These are phyloP conservation scores for Drosophila bunnanda DNA, from an alignment of 2,888 invertebrate genomes.

Conservation along the genomic window DNA sequence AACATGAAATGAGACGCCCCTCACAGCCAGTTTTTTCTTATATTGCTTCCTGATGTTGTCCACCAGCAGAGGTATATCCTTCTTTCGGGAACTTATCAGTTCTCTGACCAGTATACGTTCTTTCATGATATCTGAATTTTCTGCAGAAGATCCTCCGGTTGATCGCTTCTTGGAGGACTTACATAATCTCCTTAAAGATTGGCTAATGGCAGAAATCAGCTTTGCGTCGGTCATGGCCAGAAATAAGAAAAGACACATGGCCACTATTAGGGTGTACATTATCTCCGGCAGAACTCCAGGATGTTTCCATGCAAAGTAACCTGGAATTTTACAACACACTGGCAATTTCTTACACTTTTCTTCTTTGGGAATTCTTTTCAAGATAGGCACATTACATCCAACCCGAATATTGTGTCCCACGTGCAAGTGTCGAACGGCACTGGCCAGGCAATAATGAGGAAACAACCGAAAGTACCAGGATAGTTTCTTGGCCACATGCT, in stretches of 20 bases:
- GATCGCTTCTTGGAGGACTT: background rate
- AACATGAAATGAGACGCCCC: constrained; percentile 87
- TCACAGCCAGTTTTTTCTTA: constrained; percentile 89
- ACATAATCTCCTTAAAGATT: background rate
- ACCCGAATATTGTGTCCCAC: constrained; percentile 48
- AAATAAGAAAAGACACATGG: constrained; percentile 86
- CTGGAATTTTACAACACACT: constrained; percentile 60
- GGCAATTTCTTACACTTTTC: constrained; percentile 33
- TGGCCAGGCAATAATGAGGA: constrained; percentile 88
- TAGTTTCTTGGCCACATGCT: constrained; percentile 86
- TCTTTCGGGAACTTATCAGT: constrained; percentile 82
- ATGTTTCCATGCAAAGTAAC: constrained; percentile 88
- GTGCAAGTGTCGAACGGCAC: constrained; percentile 81
- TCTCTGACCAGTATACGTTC: constrained; percentile 86
- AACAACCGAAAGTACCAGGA: constrained; percentile 89
- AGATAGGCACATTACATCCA: constrained; percentile 40
- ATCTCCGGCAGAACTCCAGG: constrained; percentile 90
- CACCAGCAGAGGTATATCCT: constrained; percentile 86
- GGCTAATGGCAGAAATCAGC: background rate
- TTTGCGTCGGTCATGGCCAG: constrained; percentile 85
- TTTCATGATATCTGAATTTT: background rate
- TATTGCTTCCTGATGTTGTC: constrained; percentile 90
- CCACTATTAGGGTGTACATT: constrained; percentile 86
- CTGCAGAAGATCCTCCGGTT: background rate
- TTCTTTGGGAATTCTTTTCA: background rate